Conservation (phyloP, 2,888 invertebrate species). For the Molorchus minor region DNA sequence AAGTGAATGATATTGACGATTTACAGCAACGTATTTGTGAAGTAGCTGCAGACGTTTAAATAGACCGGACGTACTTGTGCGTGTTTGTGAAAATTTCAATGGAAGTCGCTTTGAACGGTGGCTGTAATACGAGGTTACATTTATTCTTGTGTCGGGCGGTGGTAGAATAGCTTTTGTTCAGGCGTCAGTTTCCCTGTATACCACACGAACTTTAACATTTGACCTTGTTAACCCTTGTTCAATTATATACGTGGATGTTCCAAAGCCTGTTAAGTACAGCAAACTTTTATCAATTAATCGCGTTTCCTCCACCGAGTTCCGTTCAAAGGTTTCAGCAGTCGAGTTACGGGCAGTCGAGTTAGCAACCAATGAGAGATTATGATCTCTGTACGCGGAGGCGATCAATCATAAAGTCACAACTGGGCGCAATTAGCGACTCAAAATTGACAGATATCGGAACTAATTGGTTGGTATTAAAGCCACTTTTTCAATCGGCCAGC, state of each 20-base stretch:
- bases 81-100: too few species aligned
- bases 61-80: too few species aligned
- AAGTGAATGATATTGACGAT: too few species aligned
- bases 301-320: constrained; percentile 1
- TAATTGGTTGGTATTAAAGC: constrained; percentile 3
- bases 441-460: constrained; percentile 6
- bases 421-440: not conserved
- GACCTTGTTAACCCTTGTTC: not conserved
- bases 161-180: too few species aligned
- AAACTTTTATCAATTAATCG: not conserved
- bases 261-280: not conserved
- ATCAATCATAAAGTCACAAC: constrained; percentile 4
- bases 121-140: too few species aligned
- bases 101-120: too few species aligned
- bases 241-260: not conserved
- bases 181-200: not conserved
- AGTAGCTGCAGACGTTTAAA: too few species aligned
- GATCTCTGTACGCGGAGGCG: not conserved
- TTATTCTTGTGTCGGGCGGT: too few species aligned
- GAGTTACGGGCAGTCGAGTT: not conserved
- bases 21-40: too few species aligned
- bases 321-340: not conserved
- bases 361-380: not conserved
- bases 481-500: not conserved
- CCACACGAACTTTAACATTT: not conserved